Evolutionary conservation across 2,113 vertebrate species (phyloP), one percentile per base, ranked within the genome.

Genomic region (Tachysurus vachellii): DNA sequence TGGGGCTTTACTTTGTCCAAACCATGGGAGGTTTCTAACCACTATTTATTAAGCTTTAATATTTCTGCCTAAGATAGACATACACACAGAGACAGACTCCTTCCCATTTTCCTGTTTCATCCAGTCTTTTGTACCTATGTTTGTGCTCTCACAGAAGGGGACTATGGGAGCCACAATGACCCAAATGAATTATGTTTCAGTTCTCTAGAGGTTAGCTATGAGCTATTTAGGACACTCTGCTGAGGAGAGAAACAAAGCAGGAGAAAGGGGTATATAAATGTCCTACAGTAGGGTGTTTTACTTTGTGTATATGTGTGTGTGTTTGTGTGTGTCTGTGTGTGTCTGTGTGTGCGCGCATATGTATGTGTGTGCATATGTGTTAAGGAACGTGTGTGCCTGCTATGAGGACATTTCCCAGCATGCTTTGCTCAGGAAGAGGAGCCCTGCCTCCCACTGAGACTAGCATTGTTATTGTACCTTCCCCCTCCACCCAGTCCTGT

Each of bases 391-490:
- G 59, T 68, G 54, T 83, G 68, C 44, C 81, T 70, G 2, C 54
- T 87, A 82, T 88, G 71, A 80, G 68, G 87, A 90, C 79, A 86
- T 85, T 86, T 86, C 81, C 84, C 84, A 86, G 75, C 90, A 75
- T 84, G 75, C 84, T 88, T 89, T 81, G 84, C 84, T 84, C 94
- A 95, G 94, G 95, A 95, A 95, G 94, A 94, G 85, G 92, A 92
- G 92, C 85, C 90, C 90, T 93, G 94, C 92, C 91, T 94, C 94
- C 94, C 90, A 92, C 93, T 56, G 93, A 93, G 94, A 89, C 61
- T 89, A 92, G 92, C 91, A 95, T 95, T 95, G 95, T 95, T 95
- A 91, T 94, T 92, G 88, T 85, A 91, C 90, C 92, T 89, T 89
- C 79, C 91, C 82, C 92, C 91, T 91, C 91, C 85, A 17, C 90